These are phyloP conservation scores for Pipa parva DNA, from an alignment of 2,113 vertebrate species.

Conservation along the genomic window DNA sequence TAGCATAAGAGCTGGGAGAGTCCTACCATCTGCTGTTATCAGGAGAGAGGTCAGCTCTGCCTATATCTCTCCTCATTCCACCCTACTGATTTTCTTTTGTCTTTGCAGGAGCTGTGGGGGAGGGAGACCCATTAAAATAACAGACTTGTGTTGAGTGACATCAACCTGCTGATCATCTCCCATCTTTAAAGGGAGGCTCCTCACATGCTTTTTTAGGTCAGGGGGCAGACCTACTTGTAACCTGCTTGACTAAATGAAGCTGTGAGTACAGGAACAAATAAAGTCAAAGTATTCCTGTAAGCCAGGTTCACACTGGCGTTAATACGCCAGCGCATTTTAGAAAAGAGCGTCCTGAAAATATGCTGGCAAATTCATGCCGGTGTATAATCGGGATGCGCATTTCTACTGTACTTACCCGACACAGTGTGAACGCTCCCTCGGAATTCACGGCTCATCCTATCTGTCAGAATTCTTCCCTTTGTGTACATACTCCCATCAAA, in stretches of 20 bases:
- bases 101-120: constrained; percentile 21
- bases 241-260: neutral
- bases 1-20: constrained; percentile 2
- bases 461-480: neutral
- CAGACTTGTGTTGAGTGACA: constrained; percentile 7
- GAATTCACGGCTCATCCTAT: neutral
- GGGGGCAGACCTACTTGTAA: neutral
- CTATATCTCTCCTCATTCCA: constrained; percentile 30
- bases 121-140: constrained; percentile 23
- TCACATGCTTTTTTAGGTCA: neutral
- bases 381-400: too few relatives aligned
- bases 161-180: constrained; percentile 23
- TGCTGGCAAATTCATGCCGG: too few relatives aligned
- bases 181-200: neutral
- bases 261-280: too few relatives aligned
- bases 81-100: constrained; percentile 30
- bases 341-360: too few relatives aligned
- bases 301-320: too few relatives aligned
- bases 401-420: too few relatives aligned
- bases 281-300: neutral
- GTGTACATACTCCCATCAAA: too few relatives aligned
- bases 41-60: neutral
- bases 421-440: too few relatives aligned
- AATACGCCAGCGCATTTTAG: too few relatives aligned
- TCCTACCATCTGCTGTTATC: constrained; percentile 33